Evolutionary conservation across 2,888 invertebrate species (phyloP), one percentile per base, ranked within the genome.

Genomic region (Chydorus sphaericus): DNA sequence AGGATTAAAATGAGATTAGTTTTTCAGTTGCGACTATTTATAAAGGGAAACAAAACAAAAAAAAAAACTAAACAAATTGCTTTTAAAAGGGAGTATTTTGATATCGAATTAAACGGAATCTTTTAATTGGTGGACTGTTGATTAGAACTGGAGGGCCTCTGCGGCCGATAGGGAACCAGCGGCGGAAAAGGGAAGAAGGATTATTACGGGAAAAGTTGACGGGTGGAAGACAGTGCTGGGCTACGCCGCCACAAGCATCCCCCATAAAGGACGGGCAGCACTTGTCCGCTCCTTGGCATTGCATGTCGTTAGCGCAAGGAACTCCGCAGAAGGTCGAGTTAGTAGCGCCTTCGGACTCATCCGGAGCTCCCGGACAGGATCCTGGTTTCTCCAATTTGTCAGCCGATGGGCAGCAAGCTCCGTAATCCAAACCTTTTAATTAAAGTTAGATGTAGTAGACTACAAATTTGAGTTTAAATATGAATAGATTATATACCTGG

Each of bases 401-500:
- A 1, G 82, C 83, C 4, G 83, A 83, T 48, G 88, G 86, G 65
- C 88, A 89, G 66, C 89, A 89, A 14, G 89, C 87, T 0, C 89
- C 89, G 65, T 89, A 89, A 66, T 89, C 89, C 65, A 86, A 84
- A 61, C 83, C 82, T 74, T 68, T 14, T 38, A 33, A 49, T 37
- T 36, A 28, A 31, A 44, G 56, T 38, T 20, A 30, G n/a, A n/a
- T n/a, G n/a, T n/a, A n/a, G n/a, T n/a, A n/a, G n/a, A n/a, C n/a
- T n/a, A n/a, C n/a, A n/a, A n/a, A n/a, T n/a, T n/a, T n/a, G n/a
- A n/a, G n/a, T n/a, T n/a, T n/a, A n/a, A n/a, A n/a, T n/a, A n/a
- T n/a, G n/a, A n/a, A n/a, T 4, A 30, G 4, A 16, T 4, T 1
- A 31, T 11, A 63, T 70, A 78, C 80, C 80, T 69, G 75, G 75